Conservation (phyloP, 1,140 invertebrate genomes). For the Drosophila tropicalis region DNA sequence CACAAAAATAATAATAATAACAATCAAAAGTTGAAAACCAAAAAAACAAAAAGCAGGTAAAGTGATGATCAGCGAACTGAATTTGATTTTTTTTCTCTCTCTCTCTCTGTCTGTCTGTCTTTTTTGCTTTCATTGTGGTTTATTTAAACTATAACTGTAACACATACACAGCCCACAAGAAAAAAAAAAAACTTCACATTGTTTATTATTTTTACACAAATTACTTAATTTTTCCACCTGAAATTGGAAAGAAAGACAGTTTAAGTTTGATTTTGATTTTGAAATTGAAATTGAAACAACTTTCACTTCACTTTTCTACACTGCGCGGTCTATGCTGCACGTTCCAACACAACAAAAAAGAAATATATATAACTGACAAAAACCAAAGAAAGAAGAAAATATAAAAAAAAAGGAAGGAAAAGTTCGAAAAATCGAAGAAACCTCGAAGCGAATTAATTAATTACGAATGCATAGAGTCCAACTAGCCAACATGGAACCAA, state of each 20-base stretch:
- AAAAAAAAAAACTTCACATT: constrained; percentile 31
- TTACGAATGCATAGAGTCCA: constrained; percentile 65
- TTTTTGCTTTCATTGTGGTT: constrained; percentile 11
- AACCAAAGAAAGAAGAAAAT: constrained; percentile 61
- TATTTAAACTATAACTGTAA: constrained; percentile 40
- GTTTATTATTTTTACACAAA: constrained; percentile 50
- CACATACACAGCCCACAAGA: constrained; percentile 26
- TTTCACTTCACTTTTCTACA: constrained; percentile 64
- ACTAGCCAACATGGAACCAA: constrained; percentile 30
- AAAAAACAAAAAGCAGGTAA: constrained; percentile 45
- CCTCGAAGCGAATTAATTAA: constrained; percentile 69
- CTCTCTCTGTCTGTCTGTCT: not conserved
- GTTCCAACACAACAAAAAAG: constrained; percentile 17
- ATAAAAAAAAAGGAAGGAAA: constrained; percentile 55
- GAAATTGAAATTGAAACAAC: constrained; percentile 60
- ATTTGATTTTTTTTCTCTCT: not conserved
- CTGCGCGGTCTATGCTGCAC: constrained; percentile 28
- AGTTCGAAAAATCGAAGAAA: constrained; percentile 53
- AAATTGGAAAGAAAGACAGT: constrained; percentile 34
- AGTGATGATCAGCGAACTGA: constrained; percentile 42
- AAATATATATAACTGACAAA: constrained; percentile 65
- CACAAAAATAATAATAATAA: constrained; percentile 12
- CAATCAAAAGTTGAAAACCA: constrained; percentile 14
- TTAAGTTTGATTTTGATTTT: constrained; percentile 44
- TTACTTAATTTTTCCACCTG: constrained; percentile 63